Conservation (phyloP, 2,797 vertebrate genomes). For the Heteromormyrus szaboi region DNA sequence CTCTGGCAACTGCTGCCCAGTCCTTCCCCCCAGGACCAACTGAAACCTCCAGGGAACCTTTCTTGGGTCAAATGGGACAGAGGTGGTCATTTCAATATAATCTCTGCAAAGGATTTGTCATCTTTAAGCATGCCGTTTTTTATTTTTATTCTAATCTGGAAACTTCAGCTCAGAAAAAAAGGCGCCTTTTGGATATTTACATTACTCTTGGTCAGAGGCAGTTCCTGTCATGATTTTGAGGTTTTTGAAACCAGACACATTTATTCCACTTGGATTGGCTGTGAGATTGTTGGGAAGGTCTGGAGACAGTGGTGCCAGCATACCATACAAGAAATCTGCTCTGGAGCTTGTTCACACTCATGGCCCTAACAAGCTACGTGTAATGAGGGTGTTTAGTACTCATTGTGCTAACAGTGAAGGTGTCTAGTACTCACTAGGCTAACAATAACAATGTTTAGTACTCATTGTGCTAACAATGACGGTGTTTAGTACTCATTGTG, state of each 20-base stretch:
- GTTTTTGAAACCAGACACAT: not conserved
- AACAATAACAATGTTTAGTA: not conserved
- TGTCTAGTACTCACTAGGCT: not conserved
- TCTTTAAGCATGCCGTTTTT: not conserved
- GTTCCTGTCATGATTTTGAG: conserved; percentile 9
- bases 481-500: not conserved
- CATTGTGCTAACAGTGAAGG: not conserved
- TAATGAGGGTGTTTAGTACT: not conserved
- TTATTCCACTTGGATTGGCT: conserved; percentile 6
- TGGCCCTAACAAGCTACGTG: not conserved
- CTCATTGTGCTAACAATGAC: not conserved
- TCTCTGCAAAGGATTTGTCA: not conserved
- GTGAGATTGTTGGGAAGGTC: not conserved
- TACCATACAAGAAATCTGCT: not conserved
- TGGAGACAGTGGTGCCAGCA: not conserved
- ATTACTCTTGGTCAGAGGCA: not conserved
- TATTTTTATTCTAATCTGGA: not conserved
- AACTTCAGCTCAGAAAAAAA: not conserved
- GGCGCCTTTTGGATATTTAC: not conserved
- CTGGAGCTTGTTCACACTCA: not conserved
- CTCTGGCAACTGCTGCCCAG: not conserved
- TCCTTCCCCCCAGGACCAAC: not conserved
- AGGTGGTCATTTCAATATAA: not conserved
- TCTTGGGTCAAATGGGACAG: not conserved
- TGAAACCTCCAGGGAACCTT: not conserved